A percentile compares a stretch with the other conserved stretches of the same genome.
phyloP scores from a whole-genome alignment of 2,888 invertebrate genomes.

The Chirona hameri region DNA sequence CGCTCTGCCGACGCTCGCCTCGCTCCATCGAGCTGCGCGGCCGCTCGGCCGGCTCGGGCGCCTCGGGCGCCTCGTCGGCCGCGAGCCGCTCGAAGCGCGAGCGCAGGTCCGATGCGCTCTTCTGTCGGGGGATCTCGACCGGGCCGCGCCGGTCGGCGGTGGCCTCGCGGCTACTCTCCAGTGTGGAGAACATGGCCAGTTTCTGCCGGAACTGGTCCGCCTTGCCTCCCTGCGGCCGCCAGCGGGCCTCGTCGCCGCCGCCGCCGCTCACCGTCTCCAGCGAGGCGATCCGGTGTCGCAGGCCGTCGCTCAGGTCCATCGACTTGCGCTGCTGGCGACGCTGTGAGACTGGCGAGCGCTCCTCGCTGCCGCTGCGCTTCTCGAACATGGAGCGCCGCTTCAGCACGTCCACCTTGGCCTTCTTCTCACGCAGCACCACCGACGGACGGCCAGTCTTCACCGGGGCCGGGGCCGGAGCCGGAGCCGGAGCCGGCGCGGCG shows the following conservation, averaged over 20 bases:
- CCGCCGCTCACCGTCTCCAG: slow-evolving; percentile 38
- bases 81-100: not conserved
- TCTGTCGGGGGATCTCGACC: slow-evolving; percentile 57
- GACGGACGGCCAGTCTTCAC: slow-evolving; percentile 52
- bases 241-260: slow-evolving; percentile 29
- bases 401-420: slow-evolving; percentile 68
- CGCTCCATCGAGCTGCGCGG: slow-evolving; percentile 31
- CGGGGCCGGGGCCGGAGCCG: not conserved
- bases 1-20: slow-evolving; percentile 23
- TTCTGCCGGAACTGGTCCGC: slow-evolving; percentile 41
- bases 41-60: slow-evolving; percentile 23
- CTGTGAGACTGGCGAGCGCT: not conserved
- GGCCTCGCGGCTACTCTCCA: slow-evolving; percentile 35
- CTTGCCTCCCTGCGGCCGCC: slow-evolving; percentile 38
- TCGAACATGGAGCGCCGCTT: slow-evolving; percentile 81
- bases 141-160: slow-evolving; percentile 29
- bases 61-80: not conserved
- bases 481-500: not conserved
- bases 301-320: slow-evolving; percentile 27
- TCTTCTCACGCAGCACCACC: slow-evolving; percentile 37
- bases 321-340: slow-evolving; percentile 7
- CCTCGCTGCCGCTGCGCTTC: slow-evolving; percentile 36
- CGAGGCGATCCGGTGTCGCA: slow-evolving; percentile 40
- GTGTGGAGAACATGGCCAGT: slow-evolving; percentile 40
- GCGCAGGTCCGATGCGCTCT: slow-evolving; percentile 63